Conservation (phyloP, 2,797 vertebrate species). For the Phoebastria nigripes region DNA sequence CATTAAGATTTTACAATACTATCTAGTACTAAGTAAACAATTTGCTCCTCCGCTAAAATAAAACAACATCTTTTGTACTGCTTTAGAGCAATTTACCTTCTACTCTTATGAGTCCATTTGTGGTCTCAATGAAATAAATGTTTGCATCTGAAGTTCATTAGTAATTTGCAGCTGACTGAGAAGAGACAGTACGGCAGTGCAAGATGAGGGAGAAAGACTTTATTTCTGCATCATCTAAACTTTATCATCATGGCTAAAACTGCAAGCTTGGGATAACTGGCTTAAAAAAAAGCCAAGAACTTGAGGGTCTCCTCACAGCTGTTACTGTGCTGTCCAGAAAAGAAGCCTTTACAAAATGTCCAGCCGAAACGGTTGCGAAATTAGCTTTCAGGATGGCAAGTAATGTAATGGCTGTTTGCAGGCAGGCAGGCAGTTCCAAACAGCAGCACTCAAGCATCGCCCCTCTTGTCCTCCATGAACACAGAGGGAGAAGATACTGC, state of each 20-base stretch:
- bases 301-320: not conserved
- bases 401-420: not conserved
- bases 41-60: not conserved
- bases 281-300: not conserved
- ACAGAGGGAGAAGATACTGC: not conserved
- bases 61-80: not conserved
- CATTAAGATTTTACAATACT: not conserved
- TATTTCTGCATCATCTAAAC: not conserved
- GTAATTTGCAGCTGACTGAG: not conserved
- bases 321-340: not conserved
- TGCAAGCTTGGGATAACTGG: not conserved
- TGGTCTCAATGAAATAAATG: not conserved
- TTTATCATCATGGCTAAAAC: not conserved
- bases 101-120: not conserved
- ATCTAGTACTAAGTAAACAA: not conserved
- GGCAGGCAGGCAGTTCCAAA: not conserved
- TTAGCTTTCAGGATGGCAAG: not conserved
- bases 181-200: accelerated
- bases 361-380: not conserved
- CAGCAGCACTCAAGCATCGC: not conserved
- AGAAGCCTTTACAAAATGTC: not conserved
- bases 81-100: not conserved
- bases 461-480: not conserved
- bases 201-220: not conserved
- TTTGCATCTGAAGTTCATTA: not conserved